A percentile compares a stretch with the other conserved stretches of the same genome.
Evolutionary conservation across 2,113 vertebrate genomes (phyloP).

Genomic region (Himantopus leucocephalus): DNA sequence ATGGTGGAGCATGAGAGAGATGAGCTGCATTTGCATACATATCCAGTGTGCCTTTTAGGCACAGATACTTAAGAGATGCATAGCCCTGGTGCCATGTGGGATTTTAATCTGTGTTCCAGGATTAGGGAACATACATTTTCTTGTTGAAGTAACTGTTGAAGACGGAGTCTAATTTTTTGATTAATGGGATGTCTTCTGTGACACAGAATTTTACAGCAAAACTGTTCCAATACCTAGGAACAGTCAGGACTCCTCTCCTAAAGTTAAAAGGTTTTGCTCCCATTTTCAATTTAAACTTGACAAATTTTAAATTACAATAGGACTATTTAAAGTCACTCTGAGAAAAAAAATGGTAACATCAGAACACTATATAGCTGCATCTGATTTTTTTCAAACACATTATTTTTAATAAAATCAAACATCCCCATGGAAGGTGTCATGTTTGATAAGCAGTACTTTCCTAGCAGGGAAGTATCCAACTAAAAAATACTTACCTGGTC

Average conservation of each 20-base stretch:
- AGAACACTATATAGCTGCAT: background rate
- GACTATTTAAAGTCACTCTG: background rate
- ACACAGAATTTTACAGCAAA: background rate
- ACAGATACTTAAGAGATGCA: background rate
- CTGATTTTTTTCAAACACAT: background rate
- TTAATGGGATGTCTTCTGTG: fast-evolving
- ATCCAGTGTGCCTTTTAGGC: background rate
- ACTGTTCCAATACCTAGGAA: background rate
- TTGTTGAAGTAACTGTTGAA: background rate
- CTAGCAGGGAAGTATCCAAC: background rate
- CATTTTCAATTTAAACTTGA: background rate
- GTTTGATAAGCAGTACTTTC: background rate
- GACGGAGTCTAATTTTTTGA: background rate
- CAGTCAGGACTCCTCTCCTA: background rate
- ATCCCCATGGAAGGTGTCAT: background rate
- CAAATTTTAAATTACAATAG: background rate
- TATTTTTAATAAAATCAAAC: background rate
- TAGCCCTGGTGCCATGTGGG: background rate
- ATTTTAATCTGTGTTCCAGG: background rate
- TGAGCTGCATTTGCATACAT: slow-evolving; percentile 13
- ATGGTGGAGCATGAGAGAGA: background rate
- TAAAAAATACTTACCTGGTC: background rate
- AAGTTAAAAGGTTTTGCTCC: background rate
- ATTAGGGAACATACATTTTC: background rate
- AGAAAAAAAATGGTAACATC: background rate